Base-by-base conservation (phyloP, 2,888 invertebrate genomes). In the Charanyca ferruginea region DNA sequence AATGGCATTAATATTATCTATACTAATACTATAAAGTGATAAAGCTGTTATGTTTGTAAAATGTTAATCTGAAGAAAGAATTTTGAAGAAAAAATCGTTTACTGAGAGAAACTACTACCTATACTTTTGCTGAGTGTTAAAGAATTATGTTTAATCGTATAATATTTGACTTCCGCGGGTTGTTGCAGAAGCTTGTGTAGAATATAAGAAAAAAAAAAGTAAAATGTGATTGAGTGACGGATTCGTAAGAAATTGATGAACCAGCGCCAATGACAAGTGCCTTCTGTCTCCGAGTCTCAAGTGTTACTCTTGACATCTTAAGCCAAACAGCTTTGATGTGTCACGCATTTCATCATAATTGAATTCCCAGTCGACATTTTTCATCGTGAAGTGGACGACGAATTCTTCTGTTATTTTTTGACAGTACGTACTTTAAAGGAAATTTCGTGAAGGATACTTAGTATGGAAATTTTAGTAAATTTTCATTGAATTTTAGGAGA, bases 221-320 rank as follows among this genome's bases (percentile, higher is more conserved):
- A 11, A 35, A 35, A 35, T 13, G 35, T 65, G 6, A 9, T 35
- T 16, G 35, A 41, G 25, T 35, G 0, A 41, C 47, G 53, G 41
- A 74, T 47, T 65, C 11, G 1, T 22, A 23, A 57, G 41, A 73
- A 78, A 79, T 61, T 66, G 53, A 49, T 67, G 68, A 78, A 18
- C 13, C 48, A 53, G 55, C 59, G n/a, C 16, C 13, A 23, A 38
- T 61, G 61, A 78, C 32, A 74, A 79, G 79, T 58, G 49, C 23
- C 41, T 47, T 18, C 18, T 35, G 57, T 44, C 53, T 61, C 18
- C 25, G 45, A 61, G 38, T 18, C 20, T 78, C 48, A 61, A 78
- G 79, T 32, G 44, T 9, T 7, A 20, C 38, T 49, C 67, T 66
- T 61, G 74, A 73, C 53, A 57, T 66, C 23, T 35, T 8, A 58